These are phyloP conservation scores for Telmatochromis sp. DNA, from an alignment of 2,113 vertebrate genomes.

Conservation along the genomic window DNA sequence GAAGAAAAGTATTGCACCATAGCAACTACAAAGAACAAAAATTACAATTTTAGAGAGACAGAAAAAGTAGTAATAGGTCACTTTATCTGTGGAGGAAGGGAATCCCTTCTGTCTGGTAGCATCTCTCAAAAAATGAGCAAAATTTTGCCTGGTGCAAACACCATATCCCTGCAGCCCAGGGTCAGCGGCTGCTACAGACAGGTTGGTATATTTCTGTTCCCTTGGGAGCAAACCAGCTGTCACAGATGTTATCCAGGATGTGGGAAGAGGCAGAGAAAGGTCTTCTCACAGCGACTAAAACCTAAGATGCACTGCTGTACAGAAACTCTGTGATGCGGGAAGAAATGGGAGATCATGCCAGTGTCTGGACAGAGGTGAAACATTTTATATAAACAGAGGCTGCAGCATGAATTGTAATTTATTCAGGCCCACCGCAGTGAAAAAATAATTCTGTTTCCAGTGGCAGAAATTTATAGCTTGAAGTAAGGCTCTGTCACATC, in stretches of 20 bases:
- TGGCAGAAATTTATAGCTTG: background rate
- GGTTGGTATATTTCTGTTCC: background rate
- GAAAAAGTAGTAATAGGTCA: background rate
- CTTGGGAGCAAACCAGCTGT: background rate
- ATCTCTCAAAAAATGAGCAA: background rate
- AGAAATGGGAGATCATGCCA: background rate
- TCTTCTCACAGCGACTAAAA: background rate
- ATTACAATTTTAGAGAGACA: background rate
- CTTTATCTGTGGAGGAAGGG: background rate
- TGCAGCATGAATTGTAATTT: background rate
- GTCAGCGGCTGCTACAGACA: background rate
- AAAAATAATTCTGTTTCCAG: background rate
- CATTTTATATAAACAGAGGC: background rate
- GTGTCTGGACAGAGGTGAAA: background rate
- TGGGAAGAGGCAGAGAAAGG: background rate
- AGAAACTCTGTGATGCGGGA: background rate
- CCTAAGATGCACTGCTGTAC: background rate
- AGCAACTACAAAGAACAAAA: background rate
- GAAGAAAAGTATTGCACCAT: background rate
- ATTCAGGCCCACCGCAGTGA: background rate
- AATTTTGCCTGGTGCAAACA: background rate
- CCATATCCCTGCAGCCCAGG: background rate
- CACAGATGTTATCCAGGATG: background rate
- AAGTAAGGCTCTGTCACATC: background rate
- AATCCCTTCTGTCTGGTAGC: background rate